Percentiles rank a stretch among this genome's conserved stretches.
Evolutionary conservation across 2,888 invertebrate genomes (phyloP).

Genomic region (Pristionchus exspectatus): DNA sequence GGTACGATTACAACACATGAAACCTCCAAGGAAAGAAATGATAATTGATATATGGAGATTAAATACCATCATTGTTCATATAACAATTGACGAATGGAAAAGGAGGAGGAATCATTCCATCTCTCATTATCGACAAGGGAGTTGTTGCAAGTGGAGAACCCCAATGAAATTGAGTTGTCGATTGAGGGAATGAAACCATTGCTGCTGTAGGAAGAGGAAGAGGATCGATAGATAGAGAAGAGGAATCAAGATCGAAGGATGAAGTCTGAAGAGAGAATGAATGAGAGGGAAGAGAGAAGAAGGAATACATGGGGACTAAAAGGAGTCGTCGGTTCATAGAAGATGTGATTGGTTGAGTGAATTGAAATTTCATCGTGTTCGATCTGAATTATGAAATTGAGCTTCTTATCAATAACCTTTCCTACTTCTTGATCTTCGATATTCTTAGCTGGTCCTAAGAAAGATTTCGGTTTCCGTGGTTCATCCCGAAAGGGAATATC

Average conservation of each 20-base stretch:
- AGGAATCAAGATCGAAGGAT: conserved; percentile 15
- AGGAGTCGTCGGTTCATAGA: not conserved
- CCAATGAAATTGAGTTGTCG: conserved; percentile 41
- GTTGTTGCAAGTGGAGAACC: not conserved
- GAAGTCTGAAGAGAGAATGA: not conserved
- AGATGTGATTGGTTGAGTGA: conserved; percentile 9
- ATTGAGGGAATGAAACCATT: conserved; percentile 21
- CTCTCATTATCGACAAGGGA: not conserved
- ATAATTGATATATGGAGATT: not conserved
- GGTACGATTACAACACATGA: conserved; percentile 65
- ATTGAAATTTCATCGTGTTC: conserved; percentile 19
- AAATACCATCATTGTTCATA: conserved; percentile 52
- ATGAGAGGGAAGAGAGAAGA: not conserved
- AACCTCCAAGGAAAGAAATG: conserved; percentile 2
- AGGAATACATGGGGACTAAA: not conserved
- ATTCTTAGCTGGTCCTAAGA: not conserved
- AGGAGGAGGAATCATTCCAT: conserved; percentile 27
- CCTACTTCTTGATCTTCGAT: not conserved
- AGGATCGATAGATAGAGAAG: conserved; percentile 23
- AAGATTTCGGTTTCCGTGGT: not conserved
- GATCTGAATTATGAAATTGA: not conserved
- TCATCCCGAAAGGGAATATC: conserved; percentile 22
- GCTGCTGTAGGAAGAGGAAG: conserved; percentile 35
- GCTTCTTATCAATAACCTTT: not conserved
- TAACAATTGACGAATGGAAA: conserved; percentile 54